Evolutionary conservation across 2,797 vertebrate species (phyloP), one percentile per base, ranked within the genome.

Genomic region (Ciconia nigra): DNA sequence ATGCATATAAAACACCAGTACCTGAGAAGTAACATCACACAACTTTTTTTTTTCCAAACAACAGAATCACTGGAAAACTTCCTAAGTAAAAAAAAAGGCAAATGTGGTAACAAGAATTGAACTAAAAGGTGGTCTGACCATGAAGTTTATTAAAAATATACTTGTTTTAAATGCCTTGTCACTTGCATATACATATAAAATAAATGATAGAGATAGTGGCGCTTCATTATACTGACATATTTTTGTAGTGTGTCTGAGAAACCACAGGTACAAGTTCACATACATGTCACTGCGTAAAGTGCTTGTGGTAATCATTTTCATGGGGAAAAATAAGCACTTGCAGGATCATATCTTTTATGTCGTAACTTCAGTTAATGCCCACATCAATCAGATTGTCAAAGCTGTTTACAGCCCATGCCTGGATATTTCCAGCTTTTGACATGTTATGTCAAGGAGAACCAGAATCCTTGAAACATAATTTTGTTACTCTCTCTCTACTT

Each of bases 321-420:
- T 49, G 39, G 73, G 82, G 82, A 90, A 87, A 96, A 95, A 84
- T 44, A 97, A 94, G 81, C 83, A 80, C 62, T 84, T 46, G 61
- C 37, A 80, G 72, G 47, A 72, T 74, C 85, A 71, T 93, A 74
- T 91, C 93, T 90, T 95, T 96, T 82, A 77, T 39, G 25, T 41
- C n/a, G 26, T 52, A 87, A 67, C 69, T 93, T 88, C 59, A 24
- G 84, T 63, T 92, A 93, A 95, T 91, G 93, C 41, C 69, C 52
- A 78, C 86, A 93, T 97, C 79, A 93, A 87, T 97, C 93, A 96
- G 69, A 49, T 13, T 96, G 90, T 92, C 84, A 71, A 81, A 92
- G 77, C 54, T 95, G 89, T 96, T 97, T 94, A 96, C 90, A 87
- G 52, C 41, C 77, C 54, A 62, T 96, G 97, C 69, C 83, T 89